These are phyloP conservation scores for Aspidapion aeneum DNA, from an alignment of 2,888 invertebrate genomes.

Conservation along the genomic window DNA sequence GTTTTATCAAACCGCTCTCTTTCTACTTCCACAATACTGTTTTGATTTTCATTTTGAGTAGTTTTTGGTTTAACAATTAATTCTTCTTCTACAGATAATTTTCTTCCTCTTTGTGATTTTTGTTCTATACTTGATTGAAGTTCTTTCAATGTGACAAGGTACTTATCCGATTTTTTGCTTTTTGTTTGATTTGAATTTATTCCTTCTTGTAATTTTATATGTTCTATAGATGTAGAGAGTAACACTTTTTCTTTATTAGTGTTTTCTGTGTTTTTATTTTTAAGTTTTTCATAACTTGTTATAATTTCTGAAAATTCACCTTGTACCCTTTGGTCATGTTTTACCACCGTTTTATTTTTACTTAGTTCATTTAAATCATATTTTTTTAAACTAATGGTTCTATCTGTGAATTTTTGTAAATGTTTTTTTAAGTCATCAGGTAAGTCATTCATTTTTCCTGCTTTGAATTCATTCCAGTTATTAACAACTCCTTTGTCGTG, in stretches of 20 bases:
- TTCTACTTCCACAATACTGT: slow-evolving; percentile 12
- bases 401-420: slow-evolving; percentile 62
- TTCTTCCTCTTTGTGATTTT: slow-evolving; percentile 15
- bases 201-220: slow-evolving; percentile 14
- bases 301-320: slow-evolving; percentile 49
- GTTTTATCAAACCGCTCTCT: slow-evolving; percentile 21
- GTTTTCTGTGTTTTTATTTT: slow-evolving; percentile 41
- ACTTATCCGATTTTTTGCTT: slow-evolving; percentile 8
- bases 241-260: not conserved
- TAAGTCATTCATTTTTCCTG: slow-evolving; percentile 51
- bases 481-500: slow-evolving; percentile 65
- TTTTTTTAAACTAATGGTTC: slow-evolving; percentile 43
- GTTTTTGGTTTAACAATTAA: slow-evolving; percentile 24
- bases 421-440: slow-evolving; percentile 53
- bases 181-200: too few species aligned
- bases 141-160: slow-evolving; percentile 34
- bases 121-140: slow-evolving; percentile 33
- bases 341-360: slow-evolving; percentile 37
- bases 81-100: slow-evolving; percentile 30
- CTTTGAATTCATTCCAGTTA: slow-evolving; percentile 67
- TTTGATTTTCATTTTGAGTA: slow-evolving; percentile 10
- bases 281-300: slow-evolving; percentile 43
- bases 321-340: slow-evolving; percentile 34
- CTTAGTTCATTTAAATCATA: slow-evolving; percentile 11
- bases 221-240: not conserved